Evolutionary conservation across 2,888 invertebrate species (phyloP), one percentile per base, ranked within the genome.

Genomic region (Drosophila bunnanda): DNA sequence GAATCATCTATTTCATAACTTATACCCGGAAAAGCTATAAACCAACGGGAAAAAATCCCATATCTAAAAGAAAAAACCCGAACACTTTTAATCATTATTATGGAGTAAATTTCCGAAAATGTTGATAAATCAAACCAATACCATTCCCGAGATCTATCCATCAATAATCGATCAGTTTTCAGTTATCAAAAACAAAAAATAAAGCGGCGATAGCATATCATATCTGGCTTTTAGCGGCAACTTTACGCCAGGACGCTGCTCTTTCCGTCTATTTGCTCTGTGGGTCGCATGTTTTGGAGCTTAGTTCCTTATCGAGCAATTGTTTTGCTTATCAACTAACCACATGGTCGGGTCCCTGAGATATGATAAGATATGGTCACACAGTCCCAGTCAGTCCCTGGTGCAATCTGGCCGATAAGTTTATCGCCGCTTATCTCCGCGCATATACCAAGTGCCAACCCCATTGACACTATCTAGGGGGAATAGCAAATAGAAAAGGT

Each of bases 291-390:
- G 74, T 73, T 62, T 66, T 46, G 50, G 65, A 52, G 52, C 56
- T 57, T 72, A 53, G 22, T 44, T n/a, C 39, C 75, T 75, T 72
- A 72, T 72, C 71, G 71, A 72, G 71, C 75, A 72, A 46, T 75
- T 72, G 66, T 41, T 73, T 39, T 17, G 12, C 75, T 72, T 72
- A 72, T 71, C 64, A 65, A 28, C 56, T 41, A 54, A 41, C 52
- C 75, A 74, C 71, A 71, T 75, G 75, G 75, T 69, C 56, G 67
- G 70, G 39, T 69, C 39, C 66, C 60, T 53, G 22, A 41, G 66
- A 65, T 72, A 72, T 57, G 71, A 72, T 72, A 64, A 72, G 75
- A 75, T 75, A 75, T 59, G 67, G 67, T 41, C 10, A 15, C 10
- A 15, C 48, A 52, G 15, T 22, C 32, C 32, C 65, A 65, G 41